A percentile compares a stretch with the other conserved stretches of the same genome.
Conservation (phyloP, 1,140 invertebrate genomes). For the Formica selysi region DNA sequence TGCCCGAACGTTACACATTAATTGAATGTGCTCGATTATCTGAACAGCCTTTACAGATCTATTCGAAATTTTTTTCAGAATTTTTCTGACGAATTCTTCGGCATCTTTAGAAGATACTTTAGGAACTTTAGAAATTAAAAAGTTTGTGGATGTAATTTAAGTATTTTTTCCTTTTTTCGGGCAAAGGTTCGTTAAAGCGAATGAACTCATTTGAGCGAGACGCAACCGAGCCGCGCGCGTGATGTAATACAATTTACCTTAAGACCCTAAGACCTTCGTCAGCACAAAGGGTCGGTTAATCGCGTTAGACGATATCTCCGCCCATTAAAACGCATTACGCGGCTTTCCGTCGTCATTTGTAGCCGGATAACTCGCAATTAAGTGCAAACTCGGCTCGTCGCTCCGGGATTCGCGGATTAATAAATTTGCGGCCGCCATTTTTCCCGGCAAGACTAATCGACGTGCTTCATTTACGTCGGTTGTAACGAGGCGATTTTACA, state of each 20-base stretch:
- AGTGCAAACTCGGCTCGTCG: constrained; percentile 27
- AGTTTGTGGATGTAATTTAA: not conserved
- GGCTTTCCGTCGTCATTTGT: constrained; percentile 40
- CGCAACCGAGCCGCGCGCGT: constrained; percentile 6
- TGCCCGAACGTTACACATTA: not conserved
- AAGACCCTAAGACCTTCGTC: constrained; percentile 46
- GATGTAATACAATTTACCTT: constrained; percentile 50
- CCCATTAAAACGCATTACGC: constrained; percentile 54
- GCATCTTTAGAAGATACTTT: not conserved
- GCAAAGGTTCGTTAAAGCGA: constrained; percentile 12
- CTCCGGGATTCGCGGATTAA: constrained; percentile 41
- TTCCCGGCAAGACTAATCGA: constrained; percentile 21
- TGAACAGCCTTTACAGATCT: not conserved
- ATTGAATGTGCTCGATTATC: not conserved
- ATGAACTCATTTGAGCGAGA: constrained; percentile 36
- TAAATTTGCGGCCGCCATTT: constrained; percentile 25
- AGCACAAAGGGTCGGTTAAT: constrained; percentile 53
- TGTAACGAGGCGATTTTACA: constrained; percentile 6
- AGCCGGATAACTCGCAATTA: constrained; percentile 52
- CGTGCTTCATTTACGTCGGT: constrained; percentile 25
- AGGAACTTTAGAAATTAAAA: not conserved
- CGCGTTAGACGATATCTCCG: constrained; percentile 47
- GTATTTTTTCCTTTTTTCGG: not conserved
- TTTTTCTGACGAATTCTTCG: not conserved
- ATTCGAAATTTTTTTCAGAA: not conserved